Conservation (phyloP, 2,797 vertebrate genomes). For the Danio jaintianensis region DNA sequence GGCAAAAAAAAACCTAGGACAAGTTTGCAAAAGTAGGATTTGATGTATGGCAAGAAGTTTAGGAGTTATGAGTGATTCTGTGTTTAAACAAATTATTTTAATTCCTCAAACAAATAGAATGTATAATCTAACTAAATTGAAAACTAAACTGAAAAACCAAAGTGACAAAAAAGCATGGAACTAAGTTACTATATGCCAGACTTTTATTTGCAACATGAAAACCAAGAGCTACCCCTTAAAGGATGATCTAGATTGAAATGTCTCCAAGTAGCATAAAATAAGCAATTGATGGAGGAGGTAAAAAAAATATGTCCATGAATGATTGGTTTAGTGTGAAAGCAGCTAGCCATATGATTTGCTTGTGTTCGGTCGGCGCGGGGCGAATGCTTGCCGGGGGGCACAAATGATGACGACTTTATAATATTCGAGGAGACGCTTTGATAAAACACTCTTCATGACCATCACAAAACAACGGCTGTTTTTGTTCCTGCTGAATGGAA, state of each 20-base stretch:
- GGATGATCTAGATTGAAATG: not conserved
- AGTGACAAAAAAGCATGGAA: no score
- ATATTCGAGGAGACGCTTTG: conserved; percentile 45
- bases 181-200: no score
- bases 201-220: no score
- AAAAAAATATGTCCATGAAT: conserved; percentile 14
- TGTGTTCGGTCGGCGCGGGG: not conserved
- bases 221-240: not conserved
- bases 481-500: conserved; percentile 60
- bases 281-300: not conserved
- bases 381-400: not conserved
- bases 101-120: no score
- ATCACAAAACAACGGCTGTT: conserved; percentile 59
- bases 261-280: not conserved
- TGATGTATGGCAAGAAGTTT: no score
- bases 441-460: conserved; percentile 47
- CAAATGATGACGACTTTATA: conserved; percentile 22
- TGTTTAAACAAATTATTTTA: no score
- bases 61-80: no score
- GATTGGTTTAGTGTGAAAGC: conserved; percentile 12
- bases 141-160: no score
- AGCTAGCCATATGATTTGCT: conserved; percentile 42
- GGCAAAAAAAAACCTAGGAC: no score
- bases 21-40: no score
- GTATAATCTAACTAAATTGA: no score